phyloP scores from a whole-genome alignment of 2,888 invertebrate genomes.

The Adela reaumurella region DNA sequence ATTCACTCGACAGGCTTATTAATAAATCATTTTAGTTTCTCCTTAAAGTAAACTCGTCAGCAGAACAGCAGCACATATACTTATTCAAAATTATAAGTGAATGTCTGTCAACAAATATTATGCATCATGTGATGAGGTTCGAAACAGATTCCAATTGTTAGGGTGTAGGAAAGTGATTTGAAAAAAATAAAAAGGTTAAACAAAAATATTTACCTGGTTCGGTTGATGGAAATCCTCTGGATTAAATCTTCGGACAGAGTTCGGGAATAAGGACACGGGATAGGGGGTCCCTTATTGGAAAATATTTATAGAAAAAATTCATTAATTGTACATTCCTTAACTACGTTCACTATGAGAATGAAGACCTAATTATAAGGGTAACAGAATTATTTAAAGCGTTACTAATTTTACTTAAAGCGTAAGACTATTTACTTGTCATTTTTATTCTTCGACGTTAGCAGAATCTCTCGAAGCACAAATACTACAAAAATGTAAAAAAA shows the following conservation, averaged over 20 bases:
- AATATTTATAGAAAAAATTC: not conserved
- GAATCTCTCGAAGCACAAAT: no score
- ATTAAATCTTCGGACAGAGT: not conserved
- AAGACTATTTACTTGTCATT: not conserved
- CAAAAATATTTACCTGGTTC: not conserved
- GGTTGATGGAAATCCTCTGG: not conserved
- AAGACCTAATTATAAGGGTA: not conserved
- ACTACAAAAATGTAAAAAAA: no score
- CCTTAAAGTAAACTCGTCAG: no score
- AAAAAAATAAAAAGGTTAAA: not conserved
- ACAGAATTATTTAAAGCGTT: not conserved
- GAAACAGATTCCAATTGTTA: no score
- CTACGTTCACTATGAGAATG: not conserved
- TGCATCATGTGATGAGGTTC: no score
- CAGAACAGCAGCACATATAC: no score
- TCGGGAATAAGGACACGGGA: not conserved
- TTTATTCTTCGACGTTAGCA: no score
- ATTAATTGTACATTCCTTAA: not conserved
- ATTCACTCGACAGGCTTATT: no score
- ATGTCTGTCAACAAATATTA: no score
- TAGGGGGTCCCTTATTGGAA: not conserved
- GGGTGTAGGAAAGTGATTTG: no score
- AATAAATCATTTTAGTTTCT: no score
- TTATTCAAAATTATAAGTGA: no score
- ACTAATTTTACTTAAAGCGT: not conserved